A percentile compares a stretch with the other conserved stretches of the same genome.
phyloP scores from a whole-genome alignment of 2,113 vertebrate genomes.

The Xiphophorus maculatus region DNA sequence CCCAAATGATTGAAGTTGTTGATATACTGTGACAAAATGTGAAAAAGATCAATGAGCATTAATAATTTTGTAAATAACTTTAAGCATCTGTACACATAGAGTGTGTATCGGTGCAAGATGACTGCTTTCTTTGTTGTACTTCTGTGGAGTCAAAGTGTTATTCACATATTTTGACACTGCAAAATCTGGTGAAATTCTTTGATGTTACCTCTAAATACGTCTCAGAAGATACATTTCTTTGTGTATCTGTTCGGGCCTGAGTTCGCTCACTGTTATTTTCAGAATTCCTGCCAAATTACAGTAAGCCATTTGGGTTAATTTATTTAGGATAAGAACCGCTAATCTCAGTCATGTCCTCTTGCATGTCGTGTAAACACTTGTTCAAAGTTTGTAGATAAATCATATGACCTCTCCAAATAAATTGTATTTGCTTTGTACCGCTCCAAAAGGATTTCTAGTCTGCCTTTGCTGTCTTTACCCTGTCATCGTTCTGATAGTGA shows the following conservation, averaged over 20 bases:
- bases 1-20: not conserved
- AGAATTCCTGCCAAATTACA: conserved; percentile 45
- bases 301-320: conserved; percentile 47
- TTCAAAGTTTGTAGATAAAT: conserved; percentile 31
- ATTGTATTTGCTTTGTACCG: conserved; percentile 62
- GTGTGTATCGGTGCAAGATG: not conserved
- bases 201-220: not conserved
- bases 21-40: not conserved
- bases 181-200: not conserved
- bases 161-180: not conserved
- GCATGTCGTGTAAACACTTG: conserved; percentile 64
- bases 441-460: conserved; percentile 32
- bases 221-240: not conserved
- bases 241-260: not conserved
- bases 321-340: conserved; percentile 64
- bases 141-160: not conserved
- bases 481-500: conserved; percentile 53
- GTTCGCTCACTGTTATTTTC: conserved; percentile 4
- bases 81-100: not conserved
- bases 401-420: conserved; percentile 34
- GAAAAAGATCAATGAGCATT: not conserved
- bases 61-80: not conserved
- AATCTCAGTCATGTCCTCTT: conserved; percentile 59
- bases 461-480: conserved; percentile 29
- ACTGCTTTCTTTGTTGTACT: not conserved